Percentiles rank a stretch among this genome's conserved stretches.
Conservation (phyloP, 2,113 vertebrate species). For the Oryzias curvinotus region DNA sequence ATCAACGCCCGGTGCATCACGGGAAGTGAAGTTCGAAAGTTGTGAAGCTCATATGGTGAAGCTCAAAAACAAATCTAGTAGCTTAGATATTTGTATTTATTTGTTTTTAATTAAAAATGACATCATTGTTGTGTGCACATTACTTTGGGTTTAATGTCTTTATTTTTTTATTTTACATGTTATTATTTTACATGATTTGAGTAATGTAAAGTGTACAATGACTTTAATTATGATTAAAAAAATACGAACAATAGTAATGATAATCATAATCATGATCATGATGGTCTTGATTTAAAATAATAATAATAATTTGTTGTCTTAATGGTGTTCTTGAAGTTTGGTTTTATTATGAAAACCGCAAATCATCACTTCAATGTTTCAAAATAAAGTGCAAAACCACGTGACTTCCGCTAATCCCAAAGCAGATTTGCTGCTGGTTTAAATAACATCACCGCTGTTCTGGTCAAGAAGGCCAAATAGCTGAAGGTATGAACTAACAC, state of each 20-base stretch:
- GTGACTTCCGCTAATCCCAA: slow-evolving; percentile 44
- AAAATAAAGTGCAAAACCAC: background rate
- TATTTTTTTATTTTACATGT: background rate
- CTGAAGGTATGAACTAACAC: slow-evolving; percentile 69
- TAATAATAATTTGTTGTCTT: too few relatives aligned
- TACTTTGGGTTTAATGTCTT: background rate
- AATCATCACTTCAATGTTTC: fast-evolving
- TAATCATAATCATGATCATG: too few relatives aligned
- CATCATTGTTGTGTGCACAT: too few relatives aligned
- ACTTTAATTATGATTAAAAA: too few relatives aligned
- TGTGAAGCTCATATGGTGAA: too few relatives aligned
- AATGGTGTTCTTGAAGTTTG: background rate
- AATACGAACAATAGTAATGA: too few relatives aligned
- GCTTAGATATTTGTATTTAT: too few relatives aligned
- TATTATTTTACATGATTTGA: background rate
- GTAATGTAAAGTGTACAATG: too few relatives aligned
- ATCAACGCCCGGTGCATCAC: background rate
- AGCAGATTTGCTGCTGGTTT: slow-evolving; percentile 11
- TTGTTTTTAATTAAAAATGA: too few relatives aligned
- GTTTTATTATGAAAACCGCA: slow-evolving; percentile 31
- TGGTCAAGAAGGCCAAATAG: slow-evolving; percentile 83
- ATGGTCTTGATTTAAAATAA: too few relatives aligned
- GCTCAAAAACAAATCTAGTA: too few relatives aligned
- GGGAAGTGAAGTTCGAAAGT: slow-evolving; percentile 54
- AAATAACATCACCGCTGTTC: slow-evolving; percentile 67